A percentile compares a stretch with the other conserved stretches of the same genome.
These are phyloP conservation scores for Synodontis membranacea DNA, from an alignment of 2,113 vertebrate species.

Conservation along the genomic window DNA sequence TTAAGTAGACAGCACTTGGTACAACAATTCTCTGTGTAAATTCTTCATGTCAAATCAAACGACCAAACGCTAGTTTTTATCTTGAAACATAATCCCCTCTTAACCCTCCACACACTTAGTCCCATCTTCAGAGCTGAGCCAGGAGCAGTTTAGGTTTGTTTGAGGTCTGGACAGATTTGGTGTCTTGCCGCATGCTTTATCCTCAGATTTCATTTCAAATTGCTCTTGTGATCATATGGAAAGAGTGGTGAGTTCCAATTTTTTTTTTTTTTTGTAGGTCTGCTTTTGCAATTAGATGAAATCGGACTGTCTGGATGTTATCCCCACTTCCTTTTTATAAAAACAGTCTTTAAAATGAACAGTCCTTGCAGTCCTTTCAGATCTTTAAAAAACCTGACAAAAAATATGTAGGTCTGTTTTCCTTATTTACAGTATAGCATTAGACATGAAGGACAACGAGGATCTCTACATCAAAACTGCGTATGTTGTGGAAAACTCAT, in stretches of 20 bases:
- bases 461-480: background rate
- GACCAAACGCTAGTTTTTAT: constrained; percentile 57
- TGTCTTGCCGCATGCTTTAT: constrained; percentile 15
- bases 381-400: constrained; percentile 9
- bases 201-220: constrained; percentile 36
- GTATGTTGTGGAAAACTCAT: background rate
- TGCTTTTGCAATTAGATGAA: constrained; percentile 52
- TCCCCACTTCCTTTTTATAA: constrained; percentile 31
- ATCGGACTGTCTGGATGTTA: constrained; percentile 25
- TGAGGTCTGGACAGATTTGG: constrained; percentile 43
- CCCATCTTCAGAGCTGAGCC: constrained; percentile 41
- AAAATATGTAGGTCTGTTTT: constrained; percentile 32
- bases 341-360: constrained; percentile 37
- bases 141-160: constrained; percentile 59
- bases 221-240: constrained; percentile 16
- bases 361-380: constrained; percentile 11
- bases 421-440: background rate
- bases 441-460: constrained; percentile 1
- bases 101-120: constrained; percentile 6
- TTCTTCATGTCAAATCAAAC: constrained; percentile 59
- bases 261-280: background rate
- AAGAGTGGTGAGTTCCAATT: background rate
- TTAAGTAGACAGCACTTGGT: constrained; percentile 39
- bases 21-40: constrained; percentile 51
- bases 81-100: constrained; percentile 53